These are phyloP conservation scores for Lamprologus callipterus DNA, from an alignment of 2,113 vertebrate genomes.

Conservation along the genomic window DNA sequence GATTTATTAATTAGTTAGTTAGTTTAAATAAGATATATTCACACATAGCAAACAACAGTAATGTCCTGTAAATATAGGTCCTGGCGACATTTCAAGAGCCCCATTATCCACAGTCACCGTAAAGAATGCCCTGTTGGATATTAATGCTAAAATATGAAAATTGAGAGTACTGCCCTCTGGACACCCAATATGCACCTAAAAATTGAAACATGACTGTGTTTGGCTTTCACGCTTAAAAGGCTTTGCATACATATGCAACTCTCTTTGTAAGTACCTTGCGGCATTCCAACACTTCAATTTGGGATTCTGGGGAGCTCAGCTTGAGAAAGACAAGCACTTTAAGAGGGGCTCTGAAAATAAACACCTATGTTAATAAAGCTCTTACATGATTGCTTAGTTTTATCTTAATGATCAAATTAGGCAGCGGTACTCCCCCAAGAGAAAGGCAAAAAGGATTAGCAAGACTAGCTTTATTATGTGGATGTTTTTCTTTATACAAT, in stretches of 20 bases:
- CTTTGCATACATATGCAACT: constrained; percentile 58
- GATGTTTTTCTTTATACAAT: not conserved
- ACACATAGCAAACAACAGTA: not conserved
- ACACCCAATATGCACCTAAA: constrained; percentile 40
- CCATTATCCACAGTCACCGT: constrained; percentile 24
- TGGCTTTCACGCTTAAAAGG: constrained; percentile 66
- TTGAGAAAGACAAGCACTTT: not conserved
- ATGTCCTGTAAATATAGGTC: not conserved
- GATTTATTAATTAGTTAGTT: not conserved
- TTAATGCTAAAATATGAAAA: constrained; percentile 61
- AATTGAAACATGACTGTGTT: constrained; percentile 49
- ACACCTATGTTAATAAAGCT: not conserved
- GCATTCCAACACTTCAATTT: constrained; percentile 20
- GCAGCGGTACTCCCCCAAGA: not conserved
- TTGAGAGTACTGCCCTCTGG: constrained; percentile 37
- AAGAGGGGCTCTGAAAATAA: not conserved
- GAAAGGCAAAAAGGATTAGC: not conserved
- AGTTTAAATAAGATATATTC: not conserved
- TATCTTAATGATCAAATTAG: not conserved
- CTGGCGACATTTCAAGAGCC: not conserved
- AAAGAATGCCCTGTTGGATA: constrained; percentile 13
- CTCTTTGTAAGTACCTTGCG: constrained; percentile 25
- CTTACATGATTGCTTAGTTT: not conserved
- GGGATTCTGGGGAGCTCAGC: constrained; percentile 24
- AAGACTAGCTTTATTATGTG: not conserved